phyloP scores from a whole-genome alignment of 1,140 invertebrate species.

The Drosophila hydei region DNA sequence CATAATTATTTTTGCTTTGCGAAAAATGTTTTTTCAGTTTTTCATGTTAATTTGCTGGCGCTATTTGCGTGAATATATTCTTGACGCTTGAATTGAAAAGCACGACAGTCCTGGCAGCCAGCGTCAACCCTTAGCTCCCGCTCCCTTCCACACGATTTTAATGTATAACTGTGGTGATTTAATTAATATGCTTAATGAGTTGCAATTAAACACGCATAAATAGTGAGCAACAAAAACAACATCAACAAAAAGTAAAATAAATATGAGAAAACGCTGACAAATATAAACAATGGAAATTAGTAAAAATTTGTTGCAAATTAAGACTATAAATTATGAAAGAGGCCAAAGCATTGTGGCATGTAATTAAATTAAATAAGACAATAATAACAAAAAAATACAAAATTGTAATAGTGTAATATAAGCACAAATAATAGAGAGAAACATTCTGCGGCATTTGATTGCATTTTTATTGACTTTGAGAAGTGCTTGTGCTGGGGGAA shows the following conservation, averaged over 20 bases:
- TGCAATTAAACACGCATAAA: constrained; percentile 71
- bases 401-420: neutral
- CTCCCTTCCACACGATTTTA: constrained; percentile 37
- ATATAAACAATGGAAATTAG: constrained; percentile 67
- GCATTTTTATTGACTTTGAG: too few relatives aligned
- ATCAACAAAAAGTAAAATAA: constrained; percentile 24
- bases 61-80: constrained; percentile 44
- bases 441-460: too few relatives aligned
- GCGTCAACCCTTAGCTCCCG: neutral
- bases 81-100: constrained; percentile 34
- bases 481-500: too few relatives aligned
- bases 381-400: constrained; percentile 18
- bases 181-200: constrained; percentile 79
- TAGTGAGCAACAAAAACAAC: constrained; percentile 23
- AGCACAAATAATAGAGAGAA: neutral
- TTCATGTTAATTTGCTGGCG: constrained; percentile 57
- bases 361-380: constrained; percentile 36
- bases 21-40: constrained; percentile 28
- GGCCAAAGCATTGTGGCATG: constrained; percentile 22
- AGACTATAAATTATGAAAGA: constrained; percentile 43
- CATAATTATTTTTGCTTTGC: constrained; percentile 13
- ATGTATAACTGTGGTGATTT: constrained; percentile 77
- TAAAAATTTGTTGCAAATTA: constrained; percentile 63
- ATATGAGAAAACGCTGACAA: constrained; percentile 29
- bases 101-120: constrained; percentile 8